Evolutionary conservation across 2,888 invertebrate genomes (phyloP).

Genomic region (Oxyteleia sp.): DNA sequence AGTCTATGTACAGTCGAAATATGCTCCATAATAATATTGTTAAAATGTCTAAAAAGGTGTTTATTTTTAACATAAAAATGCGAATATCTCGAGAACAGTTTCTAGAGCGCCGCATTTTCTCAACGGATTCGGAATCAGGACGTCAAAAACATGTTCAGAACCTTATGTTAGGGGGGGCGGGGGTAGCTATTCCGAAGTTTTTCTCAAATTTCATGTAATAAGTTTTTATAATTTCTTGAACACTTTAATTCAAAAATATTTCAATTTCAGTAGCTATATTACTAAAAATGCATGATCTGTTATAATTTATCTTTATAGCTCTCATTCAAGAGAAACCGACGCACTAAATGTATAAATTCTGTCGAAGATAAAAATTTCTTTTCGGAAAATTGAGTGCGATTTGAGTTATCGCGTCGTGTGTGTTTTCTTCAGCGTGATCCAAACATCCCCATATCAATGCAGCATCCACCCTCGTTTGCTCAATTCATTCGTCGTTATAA

Average conservation of each 20-base stretch:
- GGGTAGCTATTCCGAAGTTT: no score
- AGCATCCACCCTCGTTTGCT: slow-evolving; percentile 72
- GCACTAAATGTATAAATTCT: background rate
- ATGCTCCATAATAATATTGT: no score
- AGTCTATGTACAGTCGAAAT: no score
- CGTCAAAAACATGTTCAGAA: no score
- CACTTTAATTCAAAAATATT: background rate
- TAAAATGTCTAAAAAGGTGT: no score
- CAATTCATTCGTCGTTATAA: slow-evolving; percentile 81
- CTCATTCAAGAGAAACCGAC: background rate
- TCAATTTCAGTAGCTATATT: background rate
- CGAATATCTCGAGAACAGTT: no score
- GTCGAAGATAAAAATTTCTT: slow-evolving; percentile 80
- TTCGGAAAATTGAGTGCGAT: slow-evolving; percentile 86
- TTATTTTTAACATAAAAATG: no score
- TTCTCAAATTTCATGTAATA: no score
- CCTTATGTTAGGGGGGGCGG: no score
- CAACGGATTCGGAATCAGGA: no score
- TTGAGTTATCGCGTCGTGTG: slow-evolving; percentile 85
- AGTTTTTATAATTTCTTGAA: no score
- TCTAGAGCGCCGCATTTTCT: no score
- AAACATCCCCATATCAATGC: slow-evolving; percentile 74
- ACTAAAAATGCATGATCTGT: slow-evolving; percentile 1
- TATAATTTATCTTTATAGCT: background rate
- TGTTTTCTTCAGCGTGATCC: slow-evolving; percentile 71